Evolutionary conservation across 2,888 invertebrate genomes (phyloP).

Genomic region (Trichogramma evanescens): DNA sequence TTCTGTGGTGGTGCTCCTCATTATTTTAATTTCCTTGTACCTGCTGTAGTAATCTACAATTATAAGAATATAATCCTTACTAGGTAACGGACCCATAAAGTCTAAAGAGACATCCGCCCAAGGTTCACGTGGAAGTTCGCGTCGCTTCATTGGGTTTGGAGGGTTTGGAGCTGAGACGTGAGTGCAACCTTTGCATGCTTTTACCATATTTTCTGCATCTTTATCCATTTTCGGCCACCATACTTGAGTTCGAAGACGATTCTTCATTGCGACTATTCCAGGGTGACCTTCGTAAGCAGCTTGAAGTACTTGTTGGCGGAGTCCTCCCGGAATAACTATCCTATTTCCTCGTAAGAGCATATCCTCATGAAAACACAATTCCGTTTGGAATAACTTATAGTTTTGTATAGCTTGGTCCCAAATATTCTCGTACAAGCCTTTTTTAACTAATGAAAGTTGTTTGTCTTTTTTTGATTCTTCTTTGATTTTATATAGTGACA

Average conservation of each 20-base stretch:
- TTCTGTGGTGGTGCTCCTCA: slow-evolving; percentile 12
- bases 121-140: slow-evolving; percentile 1
- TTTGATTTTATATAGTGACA: background rate
- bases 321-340: background rate
- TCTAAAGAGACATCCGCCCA: slow-evolving; percentile 21
- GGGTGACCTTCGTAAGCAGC: slow-evolving; percentile 34
- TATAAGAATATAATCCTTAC: slow-evolving; percentile 16
- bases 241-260: slow-evolving; percentile 17
- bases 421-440: slow-evolving; percentile 1
- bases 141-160: slow-evolving; percentile 3
- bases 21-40: slow-evolving; percentile 18
- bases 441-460: background rate
- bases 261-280: slow-evolving; percentile 23
- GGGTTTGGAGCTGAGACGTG: background rate
- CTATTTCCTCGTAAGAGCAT: slow-evolving; percentile 1
- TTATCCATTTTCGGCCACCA: slow-evolving; percentile 22
- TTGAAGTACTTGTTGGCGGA: slow-evolving; percentile 16
- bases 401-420: slow-evolving; percentile 12
- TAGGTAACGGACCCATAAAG: slow-evolving; percentile 24
- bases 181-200: background rate
- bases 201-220: slow-evolving; percentile 15
- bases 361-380: slow-evolving; percentile 26
- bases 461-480: background rate
- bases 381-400: slow-evolving; percentile 26
- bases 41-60: slow-evolving; percentile 27